A percentile compares a stretch with the other conserved stretches of the same genome.
phyloP scores from a whole-genome alignment of 1,140 invertebrate species.

The Trissolcus basalis region DNA sequence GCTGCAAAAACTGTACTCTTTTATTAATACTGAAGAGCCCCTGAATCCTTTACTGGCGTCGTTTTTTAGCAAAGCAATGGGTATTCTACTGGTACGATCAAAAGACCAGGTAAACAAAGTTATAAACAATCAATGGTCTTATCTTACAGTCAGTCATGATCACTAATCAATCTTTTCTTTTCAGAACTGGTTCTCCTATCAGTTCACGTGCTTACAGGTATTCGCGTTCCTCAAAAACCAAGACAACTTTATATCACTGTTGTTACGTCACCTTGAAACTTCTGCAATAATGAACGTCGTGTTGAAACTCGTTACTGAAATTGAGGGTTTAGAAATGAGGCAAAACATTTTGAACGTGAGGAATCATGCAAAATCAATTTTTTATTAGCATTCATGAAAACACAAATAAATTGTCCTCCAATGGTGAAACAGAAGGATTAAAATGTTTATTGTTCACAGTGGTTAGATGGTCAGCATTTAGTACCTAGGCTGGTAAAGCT shows the following conservation, averaged over 20 bases:
- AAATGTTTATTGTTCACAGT: slow-evolving; percentile 77
- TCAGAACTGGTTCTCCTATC: slow-evolving; percentile 93
- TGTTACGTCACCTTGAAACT: slow-evolving; percentile 92
- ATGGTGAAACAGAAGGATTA: too few species aligned
- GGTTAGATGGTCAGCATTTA: slow-evolving; percentile 91
- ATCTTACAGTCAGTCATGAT: neutral
- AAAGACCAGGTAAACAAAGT: slow-evolving; percentile 80
- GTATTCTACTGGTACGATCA: slow-evolving; percentile 88
- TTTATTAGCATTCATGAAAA: too few species aligned
- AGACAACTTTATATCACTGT: slow-evolving; percentile 88
- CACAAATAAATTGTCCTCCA: too few species aligned
- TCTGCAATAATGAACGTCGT: slow-evolving; percentile 97
- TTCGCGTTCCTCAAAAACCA: slow-evolving; percentile 92
- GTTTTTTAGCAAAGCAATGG: slow-evolving; percentile 96
- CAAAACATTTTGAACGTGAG: slow-evolving; percentile 89
- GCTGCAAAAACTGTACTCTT: slow-evolving; percentile 90
- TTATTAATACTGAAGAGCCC: slow-evolving; percentile 89
- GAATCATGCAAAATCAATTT: too few species aligned
- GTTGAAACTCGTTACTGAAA: slow-evolving; percentile 89
- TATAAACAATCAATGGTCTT: neutral
- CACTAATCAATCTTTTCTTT: slow-evolving; percentile 9
- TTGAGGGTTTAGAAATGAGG: slow-evolving; percentile 86
- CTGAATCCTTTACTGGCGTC: slow-evolving; percentile 95
- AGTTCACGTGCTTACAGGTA: slow-evolving; percentile 91
- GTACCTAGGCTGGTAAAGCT: slow-evolving; percentile 88